Evolutionary conservation across 2,113 vertebrate genomes (phyloP).

Genomic region (Elaphurus davidianus): DNA sequence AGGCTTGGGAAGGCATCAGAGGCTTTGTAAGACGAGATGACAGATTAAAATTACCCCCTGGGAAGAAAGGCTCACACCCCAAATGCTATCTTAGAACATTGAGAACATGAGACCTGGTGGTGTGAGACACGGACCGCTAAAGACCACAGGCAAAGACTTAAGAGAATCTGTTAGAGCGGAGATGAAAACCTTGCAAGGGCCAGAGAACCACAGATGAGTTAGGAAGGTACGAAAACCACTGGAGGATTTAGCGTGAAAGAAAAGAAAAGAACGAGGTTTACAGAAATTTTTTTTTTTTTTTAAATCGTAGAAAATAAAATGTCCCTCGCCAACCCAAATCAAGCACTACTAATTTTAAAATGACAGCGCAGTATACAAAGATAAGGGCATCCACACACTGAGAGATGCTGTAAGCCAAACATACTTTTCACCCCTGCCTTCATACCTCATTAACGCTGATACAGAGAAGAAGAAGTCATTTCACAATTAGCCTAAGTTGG

Average conservation of each 20-base stretch:
- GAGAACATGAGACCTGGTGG: neutral
- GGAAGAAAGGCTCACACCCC: neutral
- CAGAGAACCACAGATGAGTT: neutral
- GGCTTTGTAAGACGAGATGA: neutral
- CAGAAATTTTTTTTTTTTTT: neutral
- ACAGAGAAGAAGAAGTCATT: neutral
- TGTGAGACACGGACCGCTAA: neutral
- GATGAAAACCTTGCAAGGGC: neutral
- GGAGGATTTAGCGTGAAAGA: neutral
- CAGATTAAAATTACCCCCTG: neutral
- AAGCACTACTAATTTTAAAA: neutral
- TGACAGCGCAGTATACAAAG: neutral
- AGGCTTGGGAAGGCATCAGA: neutral
- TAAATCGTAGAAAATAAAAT: neutral
- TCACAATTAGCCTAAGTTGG: neutral
- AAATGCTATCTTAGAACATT: neutral
- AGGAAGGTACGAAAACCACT: neutral
- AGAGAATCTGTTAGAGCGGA: neutral
- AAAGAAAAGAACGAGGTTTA: neutral
- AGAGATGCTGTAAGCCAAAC: neutral
- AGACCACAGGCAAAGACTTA: neutral
- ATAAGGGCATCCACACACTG: neutral
- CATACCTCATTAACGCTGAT: neutral
- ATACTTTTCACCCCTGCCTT: neutral
- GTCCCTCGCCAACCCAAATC: neutral